Conservation (phyloP, 2,888 invertebrate genomes). For the Drosophila mercatorum region DNA sequence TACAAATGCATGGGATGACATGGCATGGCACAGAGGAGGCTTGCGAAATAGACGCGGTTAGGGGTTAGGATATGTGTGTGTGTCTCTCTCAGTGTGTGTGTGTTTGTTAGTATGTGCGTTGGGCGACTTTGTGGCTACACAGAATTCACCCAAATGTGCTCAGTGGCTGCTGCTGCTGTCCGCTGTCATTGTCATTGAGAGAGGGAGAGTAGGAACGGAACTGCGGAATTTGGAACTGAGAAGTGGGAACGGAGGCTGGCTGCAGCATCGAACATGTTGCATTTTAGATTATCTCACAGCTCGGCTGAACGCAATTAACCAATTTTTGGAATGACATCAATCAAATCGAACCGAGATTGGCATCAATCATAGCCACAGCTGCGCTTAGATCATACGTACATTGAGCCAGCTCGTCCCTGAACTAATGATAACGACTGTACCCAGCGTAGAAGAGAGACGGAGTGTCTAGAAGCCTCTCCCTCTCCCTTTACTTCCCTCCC, state of each 20-base stretch:
- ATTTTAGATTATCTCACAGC: slow-evolving; percentile 15
- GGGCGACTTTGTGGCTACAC: slow-evolving; percentile 47
- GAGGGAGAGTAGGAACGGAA: neutral
- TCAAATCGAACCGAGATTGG: neutral
- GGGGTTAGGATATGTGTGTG: neutral
- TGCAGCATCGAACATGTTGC: slow-evolving; percentile 22
- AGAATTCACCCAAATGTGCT: slow-evolving; percentile 54
- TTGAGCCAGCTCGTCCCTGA: neutral
- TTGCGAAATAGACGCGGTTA: slow-evolving; percentile 13
- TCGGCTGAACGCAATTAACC: slow-evolving; percentile 11
- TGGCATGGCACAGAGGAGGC: neutral
- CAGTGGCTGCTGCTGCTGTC: slow-evolving; percentile 14
- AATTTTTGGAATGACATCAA: slow-evolving; percentile 8
- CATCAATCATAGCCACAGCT: neutral
- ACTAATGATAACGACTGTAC: slow-evolving; percentile 8
- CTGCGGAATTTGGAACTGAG: neutral
- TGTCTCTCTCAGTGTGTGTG: neutral
- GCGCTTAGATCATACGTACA: neutral
- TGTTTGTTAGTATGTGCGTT: slow-evolving; percentile 13
- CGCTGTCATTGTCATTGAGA: slow-evolving; percentile 30
- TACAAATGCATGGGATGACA: neutral
- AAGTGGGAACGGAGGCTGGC: neutral
- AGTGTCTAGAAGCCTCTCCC: too few relatives aligned
- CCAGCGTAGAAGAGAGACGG: neutral
- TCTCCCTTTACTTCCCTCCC: neutral